Evolutionary conservation across 2,888 invertebrate species (phyloP).

Genomic region (Dicyrtomina minuta): DNA sequence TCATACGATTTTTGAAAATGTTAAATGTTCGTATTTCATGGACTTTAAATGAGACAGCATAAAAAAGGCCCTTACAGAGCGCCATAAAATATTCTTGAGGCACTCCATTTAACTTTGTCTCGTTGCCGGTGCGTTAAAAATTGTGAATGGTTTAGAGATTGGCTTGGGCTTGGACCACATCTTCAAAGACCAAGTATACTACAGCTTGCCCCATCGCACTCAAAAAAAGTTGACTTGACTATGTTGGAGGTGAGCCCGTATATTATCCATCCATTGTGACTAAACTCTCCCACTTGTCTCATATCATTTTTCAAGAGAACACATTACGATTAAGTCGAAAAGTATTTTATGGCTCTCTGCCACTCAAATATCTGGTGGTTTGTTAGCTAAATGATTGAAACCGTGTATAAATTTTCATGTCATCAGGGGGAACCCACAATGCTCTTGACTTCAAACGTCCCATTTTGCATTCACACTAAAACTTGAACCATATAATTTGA

Average conservation of each 20-base stretch:
- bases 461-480: background rate
- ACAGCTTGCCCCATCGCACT: background rate
- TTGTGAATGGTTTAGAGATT: too few relatives aligned
- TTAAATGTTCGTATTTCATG: too few relatives aligned
- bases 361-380: background rate
- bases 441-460: background rate
- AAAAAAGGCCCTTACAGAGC: too few relatives aligned
- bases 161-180: too few relatives aligned
- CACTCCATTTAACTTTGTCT: too few relatives aligned
- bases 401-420: slow-evolving; percentile 19
- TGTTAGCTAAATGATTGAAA: background rate
- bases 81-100: too few relatives aligned
- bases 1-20: too few relatives aligned
- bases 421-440: slow-evolving; percentile 5
- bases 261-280: background rate
- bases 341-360: slow-evolving; percentile 6
- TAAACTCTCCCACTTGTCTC: slow-evolving; percentile 22
- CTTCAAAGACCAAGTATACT: too few relatives aligned
- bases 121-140: too few relatives aligned
- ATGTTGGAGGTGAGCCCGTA: background rate
- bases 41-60: too few relatives aligned
- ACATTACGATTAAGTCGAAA: slow-evolving; percentile 19
- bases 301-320: slow-evolving; percentile 8
- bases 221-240: background rate
- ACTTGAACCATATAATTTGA: slow-evolving; percentile 21